Evolutionary conservation across 2,113 vertebrate genomes (phyloP).

Genomic region (Corvus hawaiiensis): DNA sequence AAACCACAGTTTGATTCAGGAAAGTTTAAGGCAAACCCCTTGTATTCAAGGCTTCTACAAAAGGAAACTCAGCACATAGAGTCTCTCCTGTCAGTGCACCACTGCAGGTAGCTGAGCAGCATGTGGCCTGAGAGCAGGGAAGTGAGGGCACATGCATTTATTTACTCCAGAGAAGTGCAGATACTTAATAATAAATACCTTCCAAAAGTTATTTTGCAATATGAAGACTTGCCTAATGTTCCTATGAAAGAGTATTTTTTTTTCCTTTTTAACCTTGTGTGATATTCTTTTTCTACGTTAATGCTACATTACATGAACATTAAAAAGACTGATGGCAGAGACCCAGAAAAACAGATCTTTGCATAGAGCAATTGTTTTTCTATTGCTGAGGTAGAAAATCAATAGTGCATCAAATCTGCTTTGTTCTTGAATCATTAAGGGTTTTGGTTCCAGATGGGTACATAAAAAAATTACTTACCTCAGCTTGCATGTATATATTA

Average conservation of each 20-base stretch:
- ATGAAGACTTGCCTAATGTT: neutral
- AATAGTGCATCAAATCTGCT: conserved; percentile 52
- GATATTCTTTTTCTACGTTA: neutral
- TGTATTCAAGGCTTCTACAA: neutral
- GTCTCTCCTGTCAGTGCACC: neutral
- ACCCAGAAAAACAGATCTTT: conserved; percentile 23
- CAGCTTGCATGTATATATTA: neutral
- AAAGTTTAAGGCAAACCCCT: neutral
- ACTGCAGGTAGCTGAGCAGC: neutral
- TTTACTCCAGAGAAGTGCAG: neutral
- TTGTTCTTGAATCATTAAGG: conserved; percentile 37
- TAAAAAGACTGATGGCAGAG: conserved; percentile 9
- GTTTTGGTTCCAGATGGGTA: conserved; percentile 38
- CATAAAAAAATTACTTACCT: conserved; percentile 40
- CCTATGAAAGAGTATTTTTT: neutral
- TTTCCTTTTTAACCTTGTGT: neutral
- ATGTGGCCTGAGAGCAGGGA: neutral
- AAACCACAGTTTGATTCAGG: neutral
- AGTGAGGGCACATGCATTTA: neutral
- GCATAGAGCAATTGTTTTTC: conserved; percentile 31
- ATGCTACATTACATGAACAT: neutral
- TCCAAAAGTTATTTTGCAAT: neutral
- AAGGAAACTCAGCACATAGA: neutral
- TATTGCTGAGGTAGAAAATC: conserved; percentile 57
- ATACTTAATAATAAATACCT: neutral